Evolutionary conservation across 2,888 invertebrate species (phyloP).

Genomic region (Poecilus cupreus): DNA sequence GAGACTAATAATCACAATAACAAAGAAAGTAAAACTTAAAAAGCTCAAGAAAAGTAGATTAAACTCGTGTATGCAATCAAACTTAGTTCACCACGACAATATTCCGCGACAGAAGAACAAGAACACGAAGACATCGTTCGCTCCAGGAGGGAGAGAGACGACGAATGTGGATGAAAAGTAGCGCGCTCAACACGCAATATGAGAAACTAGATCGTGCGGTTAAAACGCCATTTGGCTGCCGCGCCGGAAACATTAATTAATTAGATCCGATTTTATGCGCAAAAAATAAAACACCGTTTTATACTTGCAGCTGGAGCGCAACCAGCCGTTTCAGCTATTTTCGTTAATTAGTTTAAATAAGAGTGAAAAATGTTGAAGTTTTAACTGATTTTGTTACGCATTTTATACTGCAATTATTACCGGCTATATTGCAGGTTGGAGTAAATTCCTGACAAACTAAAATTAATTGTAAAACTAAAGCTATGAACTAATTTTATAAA

Average conservation of each 20-base stretch:
- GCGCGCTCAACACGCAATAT: conserved; percentile 51
- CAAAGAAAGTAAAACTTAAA: not conserved
- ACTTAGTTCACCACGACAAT: not conserved
- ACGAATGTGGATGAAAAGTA: conserved; percentile 38
- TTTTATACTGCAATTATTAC: too few species aligned
- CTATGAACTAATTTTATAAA: too few species aligned
- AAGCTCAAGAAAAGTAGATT: not conserved
- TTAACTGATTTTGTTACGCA: not conserved
- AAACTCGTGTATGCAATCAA: conserved; percentile 29
- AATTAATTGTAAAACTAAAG: too few species aligned
- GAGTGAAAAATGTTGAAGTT: not conserved
- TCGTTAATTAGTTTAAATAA: conserved; percentile 24
- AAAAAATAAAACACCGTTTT: conserved; percentile 17
- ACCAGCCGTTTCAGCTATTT: not conserved
- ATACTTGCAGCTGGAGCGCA: conserved; percentile 27
- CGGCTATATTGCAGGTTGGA: too few species aligned
- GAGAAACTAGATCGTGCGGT: conserved; percentile 54
- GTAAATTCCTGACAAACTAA: too few species aligned
- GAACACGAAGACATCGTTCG: not conserved
- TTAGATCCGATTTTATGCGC: conserved; percentile 42
- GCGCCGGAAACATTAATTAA: conserved; percentile 52
- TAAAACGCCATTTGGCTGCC: conserved; percentile 56
- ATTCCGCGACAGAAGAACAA: not conserved
- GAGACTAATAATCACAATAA: not conserved
- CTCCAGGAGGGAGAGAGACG: not conserved